Evolutionary conservation across 2,888 invertebrate species (phyloP), one percentile per base, ranked within the genome.

Genomic region (Sinotaia quadrata): DNA sequence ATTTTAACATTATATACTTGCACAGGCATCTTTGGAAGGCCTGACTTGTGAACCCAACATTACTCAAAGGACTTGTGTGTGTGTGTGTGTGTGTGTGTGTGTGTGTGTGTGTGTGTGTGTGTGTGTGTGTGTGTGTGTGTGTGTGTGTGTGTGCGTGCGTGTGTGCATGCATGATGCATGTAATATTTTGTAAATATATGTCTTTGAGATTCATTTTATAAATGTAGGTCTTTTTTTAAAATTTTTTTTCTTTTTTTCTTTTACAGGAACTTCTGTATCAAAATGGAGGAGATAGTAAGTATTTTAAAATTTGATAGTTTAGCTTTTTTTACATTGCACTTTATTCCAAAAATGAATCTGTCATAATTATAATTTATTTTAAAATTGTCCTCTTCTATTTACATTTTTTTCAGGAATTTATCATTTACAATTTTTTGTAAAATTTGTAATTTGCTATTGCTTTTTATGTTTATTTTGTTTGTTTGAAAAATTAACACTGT

Each of bases 231-330:
- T 12, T 36, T 36, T 34, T 24, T 47, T 41, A 27, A n/a, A n/a
- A n/a, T n/a, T 59, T 5, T 27, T 61, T 44, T 31, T 51, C 10
- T 34, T 68, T 52, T 67, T 71, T 51, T 60, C 57, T 59, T 34
- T 75, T 77, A 56, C 77, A 84, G 84, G 84, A 85, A 61, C 81
- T 83, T 68, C 71, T 85, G 36, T 75, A 79, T 61, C 84, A 84
- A 51, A 85, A 85, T 77, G 81, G 83, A 44, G 84, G 83, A n/a
- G 83, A 84, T 67, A 76, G 84, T 84, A 73, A 80, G 84, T 83
- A 69, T 44, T 10, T 34, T 2, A 24, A n/a, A n/a, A n/a, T n/a
- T n/a, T n/a, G n/a, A n/a, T n/a, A n/a, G n/a, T n/a, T n/a, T n/a
- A n/a, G n/a, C n/a, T n/a, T n/a, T n/a, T n/a, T n/a, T n/a, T n/a